Evolutionary conservation across 1,140 invertebrate species (phyloP).

Genomic region (Platyura marginata): DNA sequence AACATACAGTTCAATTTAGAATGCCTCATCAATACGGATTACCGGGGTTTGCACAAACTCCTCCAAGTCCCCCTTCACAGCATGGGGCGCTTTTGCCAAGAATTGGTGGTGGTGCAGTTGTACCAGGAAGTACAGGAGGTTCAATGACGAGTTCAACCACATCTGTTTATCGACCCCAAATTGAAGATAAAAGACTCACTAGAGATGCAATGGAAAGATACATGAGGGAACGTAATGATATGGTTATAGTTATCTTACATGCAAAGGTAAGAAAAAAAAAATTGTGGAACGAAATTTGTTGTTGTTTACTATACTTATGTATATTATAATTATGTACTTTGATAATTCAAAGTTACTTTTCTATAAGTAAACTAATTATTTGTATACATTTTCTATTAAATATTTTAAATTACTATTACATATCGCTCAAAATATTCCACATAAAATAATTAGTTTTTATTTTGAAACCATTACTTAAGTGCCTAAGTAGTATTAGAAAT

Average conservation of each 20-base stretch:
- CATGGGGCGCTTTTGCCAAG: constrained; percentile 34
- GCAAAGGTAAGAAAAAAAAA: constrained; percentile 52
- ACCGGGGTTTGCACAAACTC: constrained; percentile 49
- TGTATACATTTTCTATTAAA: no score
- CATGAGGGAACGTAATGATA: constrained; percentile 81
- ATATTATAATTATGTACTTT: no score
- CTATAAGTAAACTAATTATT: no score
- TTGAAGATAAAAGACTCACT: constrained; percentile 67
- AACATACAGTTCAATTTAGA: constrained; percentile 20
- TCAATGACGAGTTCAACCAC: not conserved
- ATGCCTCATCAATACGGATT: constrained; percentile 61
- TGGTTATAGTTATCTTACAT: constrained; percentile 93
- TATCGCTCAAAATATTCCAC: no score
- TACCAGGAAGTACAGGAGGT: constrained; percentile 4
- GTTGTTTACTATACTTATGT: no score
- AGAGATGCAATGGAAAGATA: constrained; percentile 94
- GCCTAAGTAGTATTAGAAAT: no score
- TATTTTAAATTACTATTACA: no score
- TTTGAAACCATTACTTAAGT: no score
- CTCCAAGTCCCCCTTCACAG: constrained; percentile 47
- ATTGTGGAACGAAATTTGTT: no score
- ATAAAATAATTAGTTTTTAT: no score
- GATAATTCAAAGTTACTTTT: no score
- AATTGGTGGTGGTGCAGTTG: constrained; percentile 20
- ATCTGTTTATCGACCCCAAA: constrained; percentile 10